A percentile compares a stretch with the other conserved stretches of the same genome.
phyloP scores from a whole-genome alignment of 2,797 vertebrate species.

The Neosalanx taihuensis region DNA sequence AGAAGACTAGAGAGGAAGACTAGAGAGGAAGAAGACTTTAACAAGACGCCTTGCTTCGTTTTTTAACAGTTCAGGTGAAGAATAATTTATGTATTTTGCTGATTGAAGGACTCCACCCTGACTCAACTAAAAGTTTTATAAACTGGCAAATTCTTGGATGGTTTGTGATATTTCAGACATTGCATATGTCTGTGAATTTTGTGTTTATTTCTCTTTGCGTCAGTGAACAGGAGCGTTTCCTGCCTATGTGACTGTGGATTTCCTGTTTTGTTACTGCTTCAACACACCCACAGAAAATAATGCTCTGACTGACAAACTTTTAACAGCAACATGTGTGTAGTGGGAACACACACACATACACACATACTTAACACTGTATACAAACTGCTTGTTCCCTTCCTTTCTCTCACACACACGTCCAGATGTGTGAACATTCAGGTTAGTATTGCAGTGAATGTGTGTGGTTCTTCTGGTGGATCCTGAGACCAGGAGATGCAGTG shows the following conservation, averaged over 20 bases:
- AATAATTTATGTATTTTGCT: no score
- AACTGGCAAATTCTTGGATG: not conserved
- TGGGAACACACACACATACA: not conserved
- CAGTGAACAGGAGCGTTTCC: conserved; percentile 67
- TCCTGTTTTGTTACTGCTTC: conserved; percentile 66
- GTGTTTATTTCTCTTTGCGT: conserved; percentile 59
- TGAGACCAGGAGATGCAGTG: conserved; percentile 38
- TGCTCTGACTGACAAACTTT: conserved; percentile 32
- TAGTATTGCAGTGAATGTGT: not conserved
- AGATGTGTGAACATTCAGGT: not conserved
- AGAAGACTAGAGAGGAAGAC: no score
- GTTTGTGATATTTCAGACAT: conserved; percentile 2
- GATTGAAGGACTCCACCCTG: not conserved
- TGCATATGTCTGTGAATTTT: conserved; percentile 1
- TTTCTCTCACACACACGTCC: not conserved
- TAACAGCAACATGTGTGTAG: conserved; percentile 17
- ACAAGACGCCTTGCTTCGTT: no score
- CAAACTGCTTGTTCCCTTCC: not conserved
- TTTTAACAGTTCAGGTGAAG: no score
- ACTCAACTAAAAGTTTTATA: not conserved
- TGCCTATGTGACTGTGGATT: conserved; percentile 68
- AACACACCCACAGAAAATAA: conserved; percentile 57
- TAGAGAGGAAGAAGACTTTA: no score
- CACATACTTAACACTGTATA: not conserved
- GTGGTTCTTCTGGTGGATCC: conserved; percentile 1